These are phyloP conservation scores for Caenorhabditis zanzibari DNA, from an alignment of 2,888 invertebrate genomes.

Conservation along the genomic window DNA sequence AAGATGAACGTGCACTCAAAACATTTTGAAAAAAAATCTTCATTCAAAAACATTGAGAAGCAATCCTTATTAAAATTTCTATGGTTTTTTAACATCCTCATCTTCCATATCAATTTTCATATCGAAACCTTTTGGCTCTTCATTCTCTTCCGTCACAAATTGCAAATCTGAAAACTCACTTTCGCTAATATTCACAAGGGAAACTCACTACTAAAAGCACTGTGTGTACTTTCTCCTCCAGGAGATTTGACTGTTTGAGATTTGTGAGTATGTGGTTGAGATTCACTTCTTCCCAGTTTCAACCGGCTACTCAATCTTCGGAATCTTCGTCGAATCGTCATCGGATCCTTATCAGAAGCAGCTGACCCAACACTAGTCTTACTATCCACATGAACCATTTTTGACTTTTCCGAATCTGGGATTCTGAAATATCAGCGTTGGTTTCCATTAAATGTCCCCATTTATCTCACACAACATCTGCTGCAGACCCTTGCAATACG, in stretches of 20 bases:
- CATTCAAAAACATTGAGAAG: background rate
- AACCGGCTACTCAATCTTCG: conserved; percentile 40
- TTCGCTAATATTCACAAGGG: background rate
- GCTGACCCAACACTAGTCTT: conserved; percentile 14
- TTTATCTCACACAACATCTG: conserved; percentile 67
- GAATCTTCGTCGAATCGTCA: conserved; percentile 54
- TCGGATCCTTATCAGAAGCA: conserved; percentile 6
- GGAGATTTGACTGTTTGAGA: conserved; percentile 30
- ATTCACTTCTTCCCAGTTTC: conserved; percentile 43
- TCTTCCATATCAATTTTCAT: conserved; percentile 42
- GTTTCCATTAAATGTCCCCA: background rate
- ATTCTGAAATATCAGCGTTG: conserved; percentile 15
- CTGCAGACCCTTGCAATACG: conserved; percentile 64
- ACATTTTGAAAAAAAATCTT: background rate
- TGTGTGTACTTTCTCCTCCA: conserved; percentile 40
- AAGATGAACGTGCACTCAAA: no score
- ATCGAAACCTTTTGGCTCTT: conserved; percentile 37
- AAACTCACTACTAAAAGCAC: conserved; percentile 45
- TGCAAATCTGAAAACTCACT: conserved; percentile 27
- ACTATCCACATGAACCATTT: conserved; percentile 56
- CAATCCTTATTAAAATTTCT: background rate
- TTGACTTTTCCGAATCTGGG: conserved; percentile 20
- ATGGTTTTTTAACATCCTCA: background rate
- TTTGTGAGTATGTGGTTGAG: conserved; percentile 15
- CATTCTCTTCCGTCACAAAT: conserved; percentile 52